These are phyloP conservation scores for Hypena proboscidalis DNA, from an alignment of 2,888 invertebrate species.

Conservation along the genomic window DNA sequence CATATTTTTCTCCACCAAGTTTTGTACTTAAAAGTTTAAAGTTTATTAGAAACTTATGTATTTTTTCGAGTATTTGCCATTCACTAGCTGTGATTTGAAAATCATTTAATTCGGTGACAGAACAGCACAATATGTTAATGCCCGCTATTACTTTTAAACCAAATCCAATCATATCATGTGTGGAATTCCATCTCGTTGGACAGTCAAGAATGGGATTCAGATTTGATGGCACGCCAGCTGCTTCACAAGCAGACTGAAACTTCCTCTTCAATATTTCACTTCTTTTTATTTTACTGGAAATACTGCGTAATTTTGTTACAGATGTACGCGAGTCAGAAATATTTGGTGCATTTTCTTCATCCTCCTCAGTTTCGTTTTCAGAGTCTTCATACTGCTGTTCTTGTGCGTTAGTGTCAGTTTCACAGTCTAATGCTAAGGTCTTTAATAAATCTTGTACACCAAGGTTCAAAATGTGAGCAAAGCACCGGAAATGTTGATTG, in stretches of 20 bases:
- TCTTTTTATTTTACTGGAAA: slow-evolving; percentile 39
- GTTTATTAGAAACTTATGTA: slow-evolving; percentile 37
- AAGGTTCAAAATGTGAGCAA: slow-evolving; percentile 44
- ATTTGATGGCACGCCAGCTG: slow-evolving; percentile 40
- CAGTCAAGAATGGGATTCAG: slow-evolving; percentile 34
- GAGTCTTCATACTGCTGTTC: slow-evolving; percentile 23
- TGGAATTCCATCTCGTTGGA: slow-evolving; percentile 39
- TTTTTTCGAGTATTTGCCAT: slow-evolving; percentile 36
- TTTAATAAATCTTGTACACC: slow-evolving; percentile 38
- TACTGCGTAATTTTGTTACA: slow-evolving; percentile 31
- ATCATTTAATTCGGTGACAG: slow-evolving; percentile 39
- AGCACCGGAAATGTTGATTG: slow-evolving; percentile 40
- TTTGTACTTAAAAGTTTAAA: slow-evolving; percentile 39
- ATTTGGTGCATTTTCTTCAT: slow-evolving; percentile 39
- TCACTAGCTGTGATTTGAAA: slow-evolving; percentile 37
- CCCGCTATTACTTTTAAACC: slow-evolving; percentile 37
- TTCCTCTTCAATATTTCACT: slow-evolving; percentile 36
- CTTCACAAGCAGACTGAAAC: slow-evolving; percentile 41
- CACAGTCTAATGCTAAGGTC: slow-evolving; percentile 33
- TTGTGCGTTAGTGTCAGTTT: slow-evolving; percentile 28
- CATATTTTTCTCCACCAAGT: slow-evolving; percentile 42
- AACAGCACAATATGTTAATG: slow-evolving; percentile 35
- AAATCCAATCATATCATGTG: slow-evolving; percentile 41
- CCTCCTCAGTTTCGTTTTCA: slow-evolving; percentile 37
- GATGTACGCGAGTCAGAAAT: slow-evolving; percentile 35